These are phyloP conservation scores for Polypedilum vanderplanki DNA, from an alignment of 1,140 invertebrate species.

Conservation along the genomic window DNA sequence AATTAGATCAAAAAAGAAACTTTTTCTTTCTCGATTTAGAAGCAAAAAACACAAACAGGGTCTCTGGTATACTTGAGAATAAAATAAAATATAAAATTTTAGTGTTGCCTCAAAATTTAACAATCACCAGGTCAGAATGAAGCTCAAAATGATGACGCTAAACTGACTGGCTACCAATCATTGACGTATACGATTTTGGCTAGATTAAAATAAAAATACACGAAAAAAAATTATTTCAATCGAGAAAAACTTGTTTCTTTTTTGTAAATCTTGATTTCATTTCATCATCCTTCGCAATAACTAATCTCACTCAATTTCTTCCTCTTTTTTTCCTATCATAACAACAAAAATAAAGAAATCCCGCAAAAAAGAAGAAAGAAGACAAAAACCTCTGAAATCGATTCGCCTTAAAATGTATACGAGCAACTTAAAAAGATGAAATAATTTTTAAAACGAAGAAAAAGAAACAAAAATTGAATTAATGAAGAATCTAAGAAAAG, in stretches of 20 bases:
- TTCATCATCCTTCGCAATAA: background rate
- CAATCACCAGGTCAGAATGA: background rate
- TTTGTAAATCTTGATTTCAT: background rate
- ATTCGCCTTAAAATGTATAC: conserved; percentile 32
- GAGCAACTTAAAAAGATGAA: background rate
- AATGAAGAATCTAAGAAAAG: conserved; percentile 4
- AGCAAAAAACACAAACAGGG: conserved; percentile 11
- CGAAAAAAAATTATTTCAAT: background rate
- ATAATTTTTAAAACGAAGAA: no score
- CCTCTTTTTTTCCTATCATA: background rate
- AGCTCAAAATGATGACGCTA: background rate
- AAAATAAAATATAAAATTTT: background rate
- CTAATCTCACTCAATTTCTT: background rate
- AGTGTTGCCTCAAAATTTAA: conserved; percentile 24
- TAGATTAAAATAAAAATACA: background rate
- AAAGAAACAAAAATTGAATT: background rate
- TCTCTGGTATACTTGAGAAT: conserved; percentile 21
- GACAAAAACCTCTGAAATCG: conserved; percentile 25
- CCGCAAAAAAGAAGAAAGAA: background rate
- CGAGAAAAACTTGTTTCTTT: conserved; percentile 15
- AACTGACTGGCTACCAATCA: background rate
- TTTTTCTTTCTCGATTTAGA: conserved; percentile 13
- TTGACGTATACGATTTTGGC: conserved; percentile 26
- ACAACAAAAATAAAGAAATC: background rate
- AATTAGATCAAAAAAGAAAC: background rate